phyloP scores from a whole-genome alignment of 1,140 invertebrate genomes.

The Anadara kagoshimensis region DNA sequence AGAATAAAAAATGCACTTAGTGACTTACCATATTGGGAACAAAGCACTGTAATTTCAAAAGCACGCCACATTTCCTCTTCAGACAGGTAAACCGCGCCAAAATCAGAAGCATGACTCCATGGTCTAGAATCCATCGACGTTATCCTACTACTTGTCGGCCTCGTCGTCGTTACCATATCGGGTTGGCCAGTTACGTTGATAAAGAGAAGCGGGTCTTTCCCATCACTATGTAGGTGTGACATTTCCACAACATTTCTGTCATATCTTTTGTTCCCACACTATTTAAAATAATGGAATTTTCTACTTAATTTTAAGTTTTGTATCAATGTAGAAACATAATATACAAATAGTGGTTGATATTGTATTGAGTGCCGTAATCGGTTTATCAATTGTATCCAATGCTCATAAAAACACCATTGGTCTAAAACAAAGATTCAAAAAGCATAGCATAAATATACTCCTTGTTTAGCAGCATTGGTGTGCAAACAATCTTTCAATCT shows the following conservation, averaged over 20 bases:
- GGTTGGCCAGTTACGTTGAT: slow-evolving; percentile 2
- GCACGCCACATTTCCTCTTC: slow-evolving; percentile 47
- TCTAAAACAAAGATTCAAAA: neutral
- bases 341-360: no score
- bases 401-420: neutral
- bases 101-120: slow-evolving; percentile 13
- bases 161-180: neutral
- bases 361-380: no score
- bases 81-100: neutral
- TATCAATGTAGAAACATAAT: no score
- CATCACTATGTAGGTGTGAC: neutral
- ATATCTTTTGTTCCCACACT: slow-evolving; percentile 14
- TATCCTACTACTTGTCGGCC: slow-evolving; percentile 2
- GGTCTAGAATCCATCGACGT: neutral
- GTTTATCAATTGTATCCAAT: neutral
- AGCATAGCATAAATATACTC: neutral
- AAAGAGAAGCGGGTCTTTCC: slow-evolving; percentile 31
- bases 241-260: slow-evolving; percentile 28
- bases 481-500: no score
- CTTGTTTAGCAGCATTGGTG: neutral
- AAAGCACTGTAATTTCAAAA: slow-evolving; percentile 41
- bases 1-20: neutral
- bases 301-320: no score
- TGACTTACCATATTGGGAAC: slow-evolving; percentile 44
- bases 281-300: no score